phyloP scores from a whole-genome alignment of 2,888 invertebrate genomes.

The Dinocampus coccinellae region DNA sequence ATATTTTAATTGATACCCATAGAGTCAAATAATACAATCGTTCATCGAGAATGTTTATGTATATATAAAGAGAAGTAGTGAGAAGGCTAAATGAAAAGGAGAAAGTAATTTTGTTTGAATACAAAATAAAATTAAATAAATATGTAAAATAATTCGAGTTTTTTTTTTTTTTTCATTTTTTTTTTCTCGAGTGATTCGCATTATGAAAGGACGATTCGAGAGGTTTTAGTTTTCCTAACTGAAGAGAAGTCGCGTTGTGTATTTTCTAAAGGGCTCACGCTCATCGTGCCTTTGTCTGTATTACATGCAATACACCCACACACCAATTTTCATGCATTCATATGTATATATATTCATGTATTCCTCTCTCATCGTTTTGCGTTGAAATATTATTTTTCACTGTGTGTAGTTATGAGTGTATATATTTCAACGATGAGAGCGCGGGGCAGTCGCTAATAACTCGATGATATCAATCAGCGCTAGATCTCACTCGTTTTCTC shows the following conservation, averaged over 20 bases:
- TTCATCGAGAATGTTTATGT: neutral
- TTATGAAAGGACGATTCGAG: constrained; percentile 28
- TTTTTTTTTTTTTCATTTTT: too few relatives aligned
- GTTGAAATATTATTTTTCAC: constrained; percentile 29
- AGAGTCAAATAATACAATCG: neutral
- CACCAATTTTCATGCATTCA: constrained; percentile 4
- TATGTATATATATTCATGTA: neutral
- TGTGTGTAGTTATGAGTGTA: too few relatives aligned
- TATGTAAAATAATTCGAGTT: constrained; percentile 22
- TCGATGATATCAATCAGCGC: constrained; percentile 38
- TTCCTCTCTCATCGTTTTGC: constrained; percentile 28
- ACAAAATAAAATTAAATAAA: constrained; percentile 13
- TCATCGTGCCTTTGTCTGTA: constrained; percentile 26
- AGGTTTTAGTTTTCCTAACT: constrained; percentile 14
- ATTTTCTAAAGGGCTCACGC: neutral
- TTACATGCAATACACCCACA: neutral
- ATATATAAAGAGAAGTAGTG: too few relatives aligned
- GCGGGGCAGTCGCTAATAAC: constrained; percentile 48
- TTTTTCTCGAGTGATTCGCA: constrained; percentile 23
- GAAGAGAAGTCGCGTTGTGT: neutral
- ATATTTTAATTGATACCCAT: constrained; percentile 1
- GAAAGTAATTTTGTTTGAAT: constrained; percentile 14
- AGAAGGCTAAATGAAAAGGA: neutral
- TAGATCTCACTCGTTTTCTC: constrained; percentile 35
- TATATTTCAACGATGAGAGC: constrained; percentile 19